These are phyloP conservation scores for Acromyrmex charruanus DNA, from an alignment of 1,140 invertebrate species.

Conservation along the genomic window DNA sequence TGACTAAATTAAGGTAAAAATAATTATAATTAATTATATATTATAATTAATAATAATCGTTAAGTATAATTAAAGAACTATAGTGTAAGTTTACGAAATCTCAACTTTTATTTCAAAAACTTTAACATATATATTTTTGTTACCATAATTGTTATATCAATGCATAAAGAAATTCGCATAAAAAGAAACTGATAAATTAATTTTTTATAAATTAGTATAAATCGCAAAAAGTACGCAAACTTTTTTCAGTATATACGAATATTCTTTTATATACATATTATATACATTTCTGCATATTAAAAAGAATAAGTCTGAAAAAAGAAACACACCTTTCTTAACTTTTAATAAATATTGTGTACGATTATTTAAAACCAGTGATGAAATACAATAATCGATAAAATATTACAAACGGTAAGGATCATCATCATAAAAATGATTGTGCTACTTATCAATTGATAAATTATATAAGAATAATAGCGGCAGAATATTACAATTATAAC, in stretches of 20 bases:
- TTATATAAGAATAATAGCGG: conserved; percentile 16
- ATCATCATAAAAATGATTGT: conserved; percentile 1
- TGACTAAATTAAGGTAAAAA: conserved; percentile 79
- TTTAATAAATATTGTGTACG: conserved; percentile 14
- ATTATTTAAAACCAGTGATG: not conserved
- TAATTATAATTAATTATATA: not conserved
- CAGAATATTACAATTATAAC: conserved; percentile 37
- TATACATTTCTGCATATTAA: not conserved
- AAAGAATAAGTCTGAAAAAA: not conserved
- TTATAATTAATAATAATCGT: too few relatives aligned
- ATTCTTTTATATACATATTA: not conserved
- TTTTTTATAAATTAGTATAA: conserved; percentile 23
- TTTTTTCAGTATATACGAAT: not conserved
- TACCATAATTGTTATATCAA: not conserved
- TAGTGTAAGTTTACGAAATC: conserved; percentile 29
- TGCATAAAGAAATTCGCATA: conserved; percentile 1
- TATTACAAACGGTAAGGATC: conserved; percentile 4
- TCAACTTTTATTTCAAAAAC: conserved; percentile 58
- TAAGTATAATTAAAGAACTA: not conserved
- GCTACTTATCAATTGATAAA: not conserved
- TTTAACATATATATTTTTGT: conserved; percentile 45
- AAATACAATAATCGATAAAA: conserved; percentile 17
- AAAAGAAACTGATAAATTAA: conserved; percentile 22
- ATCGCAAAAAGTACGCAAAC: not conserved
- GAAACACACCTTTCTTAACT: not conserved